phyloP scores from a whole-genome alignment of 1,140 invertebrate genomes.

The Pomacea maculata region DNA sequence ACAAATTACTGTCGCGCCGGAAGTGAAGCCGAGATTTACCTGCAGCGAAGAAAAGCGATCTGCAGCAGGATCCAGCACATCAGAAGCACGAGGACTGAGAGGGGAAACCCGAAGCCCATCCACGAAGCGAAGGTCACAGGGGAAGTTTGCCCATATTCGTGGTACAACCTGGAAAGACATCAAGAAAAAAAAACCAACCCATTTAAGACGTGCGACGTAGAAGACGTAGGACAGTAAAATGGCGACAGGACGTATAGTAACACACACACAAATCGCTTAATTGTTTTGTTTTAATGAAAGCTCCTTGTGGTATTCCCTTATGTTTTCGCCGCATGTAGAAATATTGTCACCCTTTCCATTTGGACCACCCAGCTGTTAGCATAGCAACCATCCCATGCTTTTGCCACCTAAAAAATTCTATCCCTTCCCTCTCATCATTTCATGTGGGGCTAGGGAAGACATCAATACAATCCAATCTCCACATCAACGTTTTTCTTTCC shows the following conservation, averaged over 20 bases:
- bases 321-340: too few relatives aligned
- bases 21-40: conserved; percentile 28
- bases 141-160: conserved; percentile 1
- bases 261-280: too few relatives aligned
- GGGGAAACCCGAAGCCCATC: conserved; percentile 64
- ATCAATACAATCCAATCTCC: neutral
- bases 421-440: too few relatives aligned
- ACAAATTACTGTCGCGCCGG: neutral
- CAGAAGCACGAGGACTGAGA: conserved; percentile 55
- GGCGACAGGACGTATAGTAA: too few relatives aligned
- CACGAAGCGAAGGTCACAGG: conserved; percentile 62
- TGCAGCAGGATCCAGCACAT: conserved; percentile 61
- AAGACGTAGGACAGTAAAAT: too few relatives aligned
- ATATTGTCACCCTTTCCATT: too few relatives aligned
- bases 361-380: too few relatives aligned
- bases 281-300: too few relatives aligned
- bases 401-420: too few relatives aligned
- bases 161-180: conserved; percentile 21
- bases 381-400: too few relatives aligned
- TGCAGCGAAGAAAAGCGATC: conserved; percentile 52
- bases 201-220: too few relatives aligned
- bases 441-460: neutral
- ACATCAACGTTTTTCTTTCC: neutral
- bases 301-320: too few relatives aligned
- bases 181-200: neutral